Evolutionary conservation across 1,140 invertebrate genomes (phyloP), one percentile per base, ranked within the genome.

Genomic region (Drosophila quadrilineata): DNA sequence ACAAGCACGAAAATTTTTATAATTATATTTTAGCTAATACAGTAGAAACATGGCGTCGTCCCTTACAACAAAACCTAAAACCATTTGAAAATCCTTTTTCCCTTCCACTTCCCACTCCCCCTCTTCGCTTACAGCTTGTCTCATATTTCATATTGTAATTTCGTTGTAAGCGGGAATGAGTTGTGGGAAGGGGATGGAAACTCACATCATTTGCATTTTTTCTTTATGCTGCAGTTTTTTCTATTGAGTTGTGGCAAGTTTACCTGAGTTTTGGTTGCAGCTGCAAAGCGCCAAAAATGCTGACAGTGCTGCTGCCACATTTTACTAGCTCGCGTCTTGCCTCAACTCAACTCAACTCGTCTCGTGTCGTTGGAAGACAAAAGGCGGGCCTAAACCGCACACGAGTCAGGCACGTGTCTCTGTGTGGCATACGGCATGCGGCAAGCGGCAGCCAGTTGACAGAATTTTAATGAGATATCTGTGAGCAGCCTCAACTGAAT

Each of bases 401-500:
- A 22, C 3, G n/a, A 29, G 38, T 22, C 17, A 31, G 29, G 41
- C 62, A 48, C 45, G 56, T 54, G 50, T 36, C 29, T 62, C 60
- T 28, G 31, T 4, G 38, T 41, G 31, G 46, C 48, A 38, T 54
- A 40, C 33, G 57, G 58, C 70, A 69, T 29, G 28, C 46, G 52
- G 26, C 59, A 65, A 19, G 41, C n/a, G n/a, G n/a, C 17, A 56
- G 40, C 43, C 26, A 58, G 35, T 60, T 57, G 64, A 80, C 76
- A 60, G 79, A 56, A 85, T 84, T 84, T 84, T 85, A 84, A 84
- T 84, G 70, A 85, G 79, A 84, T 77, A 84, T 76, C 57, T 56
- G 54, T 60, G 49, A 24, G 49, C 9, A 45, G 31, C 48, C 43
- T 14, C 26, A 24, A 22, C 40, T 35, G 53, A 48, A 72, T 82